Base-by-base conservation (phyloP, 37 sponge, comb jelly and placozoan species). In the Spongilla lacustris region DNA sequence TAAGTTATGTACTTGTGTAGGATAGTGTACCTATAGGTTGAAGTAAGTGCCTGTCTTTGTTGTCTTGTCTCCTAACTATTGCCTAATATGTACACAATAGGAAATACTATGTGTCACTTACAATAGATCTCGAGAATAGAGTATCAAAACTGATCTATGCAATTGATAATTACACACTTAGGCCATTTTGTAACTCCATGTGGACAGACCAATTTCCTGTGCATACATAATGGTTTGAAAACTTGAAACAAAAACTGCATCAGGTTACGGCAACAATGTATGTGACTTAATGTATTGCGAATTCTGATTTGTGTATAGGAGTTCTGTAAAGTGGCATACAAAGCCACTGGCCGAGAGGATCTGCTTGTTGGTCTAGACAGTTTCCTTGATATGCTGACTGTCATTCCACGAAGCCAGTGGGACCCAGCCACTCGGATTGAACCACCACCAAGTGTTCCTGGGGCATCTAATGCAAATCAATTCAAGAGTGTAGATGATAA, bases 341-440 rank as follows among this genome's bases (percentile, higher is more conserved):
- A 87, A 67, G 92, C 96, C 26, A 74, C 87, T n/a, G 88, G 82
- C 79, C 49, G 92, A 28, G 98, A 86, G 2, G 94, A 98, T 82
- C 83, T 98, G 76, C 69, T 98, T 30, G 93, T 93, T 28, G 98
- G 98, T 11, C 67, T 98, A 9, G 96, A 98, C 79, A 85, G 87
- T 74, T 98, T 98, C 46, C 96, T 98, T 30, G 98, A 98, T 75
- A 90, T 93, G 88, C 93, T 96, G 74, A 93, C 93, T 30, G 95
- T 96, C 17, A 92, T 96, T 21, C 97, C 97, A 28, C 97, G 95
- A 8, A 94, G 97, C 35, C 95, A 92, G 74, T 96, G 97, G 97
- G 97, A 96, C 83, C 96, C 96, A 50, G 73, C 85, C 31, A 93
- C 89, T 31, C 68, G 96, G n/a, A 84, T 96, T 36, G 94, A 90